Evolutionary conservation across 2,888 invertebrate species (phyloP), one percentile per base, ranked within the genome.

Genomic region (Nephrotoma guestfalica): DNA sequence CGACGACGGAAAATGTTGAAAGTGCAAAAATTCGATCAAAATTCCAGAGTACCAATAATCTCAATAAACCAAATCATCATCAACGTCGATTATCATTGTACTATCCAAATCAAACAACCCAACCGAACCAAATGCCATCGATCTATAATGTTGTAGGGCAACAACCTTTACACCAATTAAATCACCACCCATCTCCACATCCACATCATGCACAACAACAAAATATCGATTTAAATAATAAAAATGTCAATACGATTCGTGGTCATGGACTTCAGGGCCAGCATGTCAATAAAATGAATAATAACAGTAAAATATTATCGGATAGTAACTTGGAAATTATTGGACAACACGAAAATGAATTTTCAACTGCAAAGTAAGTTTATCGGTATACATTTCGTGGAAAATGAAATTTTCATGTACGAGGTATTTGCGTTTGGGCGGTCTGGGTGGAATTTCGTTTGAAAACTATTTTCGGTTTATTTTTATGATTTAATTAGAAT

Each of bases 1-100:
- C 90, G 87, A 90, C 89, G 1, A 90, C 89, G 1, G 89, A 89
- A 86, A 90, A 90, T 40, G 7, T 30, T 4, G 71, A 71, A 9
- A 30, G 71, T 41, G 83, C 43, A 13, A 45, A 5, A 47, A 84
- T 51, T 71, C 84, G 84, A 30, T 9, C 71, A 1, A 71, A 71
- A 30, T 71, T 30, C 71, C 84, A 42, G 41, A 42, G 84, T 41
- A 41, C 42, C 6, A 41, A 84, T 6, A 41, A 84, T 42, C 42
- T 41, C n/a, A 84, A 41, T 84, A 41, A 84, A n/a, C 6, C 84
- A 84, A n/a, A 41, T n/a, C n/a, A 84, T 7, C 41, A 84, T 84
- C 42, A 41, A 84, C 42, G 41, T 13, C 84, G 84, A 6, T 15
- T 42, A 15, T 84, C 84, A 84, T n/a, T 41, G 13, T 84, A 84